These are phyloP conservation scores for Tarsius wallacei DNA, from an alignment of 2,797 vertebrate genomes.

Conservation along the genomic window DNA sequence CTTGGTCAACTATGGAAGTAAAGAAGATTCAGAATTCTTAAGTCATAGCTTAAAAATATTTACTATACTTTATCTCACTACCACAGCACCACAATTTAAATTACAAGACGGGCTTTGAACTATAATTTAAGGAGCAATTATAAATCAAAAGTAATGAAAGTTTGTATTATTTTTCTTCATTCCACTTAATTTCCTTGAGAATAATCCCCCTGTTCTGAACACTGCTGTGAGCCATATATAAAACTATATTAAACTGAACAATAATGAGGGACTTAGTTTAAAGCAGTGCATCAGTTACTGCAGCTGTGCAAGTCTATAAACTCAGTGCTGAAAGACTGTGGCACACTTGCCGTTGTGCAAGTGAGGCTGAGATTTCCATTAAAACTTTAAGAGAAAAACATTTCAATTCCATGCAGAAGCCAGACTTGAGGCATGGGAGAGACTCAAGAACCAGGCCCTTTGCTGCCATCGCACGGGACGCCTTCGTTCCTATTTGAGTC, in stretches of 20 bases:
- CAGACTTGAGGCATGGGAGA: conserved; percentile 82
- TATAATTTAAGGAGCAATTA: conserved; percentile 93
- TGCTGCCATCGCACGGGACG: conserved; percentile 70
- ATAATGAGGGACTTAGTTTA: conserved; percentile 87
- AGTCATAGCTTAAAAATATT: conserved; percentile 91
- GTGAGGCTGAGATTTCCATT: conserved; percentile 88
- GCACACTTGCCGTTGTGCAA: conserved; percentile 86
- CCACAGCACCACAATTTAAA: conserved; percentile 91
- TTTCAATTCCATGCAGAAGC: conserved; percentile 80
- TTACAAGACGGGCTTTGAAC: conserved; percentile 91
- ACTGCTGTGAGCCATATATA: conserved; percentile 92
- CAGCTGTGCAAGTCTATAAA: conserved; percentile 88
- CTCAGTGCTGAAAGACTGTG: conserved; percentile 86
- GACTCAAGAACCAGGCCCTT: conserved; percentile 72
- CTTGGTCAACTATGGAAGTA: conserved; percentile 91
- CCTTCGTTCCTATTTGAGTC: conserved; percentile 74
- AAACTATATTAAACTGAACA: conserved; percentile 87
- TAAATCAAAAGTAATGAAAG: conserved; percentile 88
- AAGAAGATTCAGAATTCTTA: conserved; percentile 90
- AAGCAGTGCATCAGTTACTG: conserved; percentile 88
- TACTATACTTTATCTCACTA: conserved; percentile 91
- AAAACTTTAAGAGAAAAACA: conserved; percentile 86
- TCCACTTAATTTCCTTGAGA: conserved; percentile 90
- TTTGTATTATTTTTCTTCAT: conserved; percentile 90
- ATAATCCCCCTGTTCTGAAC: conserved; percentile 89